Evolutionary conservation across 2,888 invertebrate genomes (phyloP).

Genomic region (Dyspetes luteomarginatus): DNA sequence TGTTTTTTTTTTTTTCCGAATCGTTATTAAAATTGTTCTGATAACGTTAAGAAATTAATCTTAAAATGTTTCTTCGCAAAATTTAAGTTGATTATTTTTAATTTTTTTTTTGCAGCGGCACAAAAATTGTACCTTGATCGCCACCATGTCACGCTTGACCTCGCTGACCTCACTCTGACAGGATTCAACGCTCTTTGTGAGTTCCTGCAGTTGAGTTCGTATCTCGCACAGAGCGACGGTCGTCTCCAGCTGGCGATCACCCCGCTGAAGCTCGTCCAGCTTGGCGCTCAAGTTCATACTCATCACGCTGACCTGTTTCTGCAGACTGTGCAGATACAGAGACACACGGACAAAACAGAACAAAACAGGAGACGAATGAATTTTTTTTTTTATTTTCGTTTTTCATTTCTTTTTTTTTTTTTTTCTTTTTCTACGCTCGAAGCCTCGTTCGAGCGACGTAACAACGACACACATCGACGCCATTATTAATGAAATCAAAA

Average conservation of each 20-base stretch:
- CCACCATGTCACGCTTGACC: constrained; percentile 97
- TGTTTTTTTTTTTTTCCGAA: neutral
- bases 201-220: constrained; percentile 95
- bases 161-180: constrained; percentile 97
- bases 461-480: constrained; percentile 58
- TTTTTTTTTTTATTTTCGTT: constrained; percentile 23
- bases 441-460: constrained; percentile 10
- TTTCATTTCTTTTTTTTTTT: constrained; percentile 10
- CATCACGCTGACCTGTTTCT: constrained; percentile 99
- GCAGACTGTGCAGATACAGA: constrained; percentile 88
- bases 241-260: constrained; percentile 95
- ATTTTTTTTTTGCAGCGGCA: neutral
- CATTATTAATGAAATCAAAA: constrained; percentile 9
- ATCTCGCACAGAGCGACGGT: constrained; percentile 97
- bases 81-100: neutral
- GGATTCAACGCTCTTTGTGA: constrained; percentile 97
- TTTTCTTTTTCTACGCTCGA: constrained; percentile 22
- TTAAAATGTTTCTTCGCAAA: neutral
- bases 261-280: constrained; percentile 94
- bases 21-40: too few species aligned
- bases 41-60: too few species aligned
- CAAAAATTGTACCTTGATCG: constrained; percentile 88
- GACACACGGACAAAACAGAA: constrained; percentile 59
- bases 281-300: constrained; percentile 97
- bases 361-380: constrained; percentile 34